These are phyloP conservation scores for Tanypteryx hageni DNA, from an alignment of 2,888 invertebrate genomes.

Conservation along the genomic window DNA sequence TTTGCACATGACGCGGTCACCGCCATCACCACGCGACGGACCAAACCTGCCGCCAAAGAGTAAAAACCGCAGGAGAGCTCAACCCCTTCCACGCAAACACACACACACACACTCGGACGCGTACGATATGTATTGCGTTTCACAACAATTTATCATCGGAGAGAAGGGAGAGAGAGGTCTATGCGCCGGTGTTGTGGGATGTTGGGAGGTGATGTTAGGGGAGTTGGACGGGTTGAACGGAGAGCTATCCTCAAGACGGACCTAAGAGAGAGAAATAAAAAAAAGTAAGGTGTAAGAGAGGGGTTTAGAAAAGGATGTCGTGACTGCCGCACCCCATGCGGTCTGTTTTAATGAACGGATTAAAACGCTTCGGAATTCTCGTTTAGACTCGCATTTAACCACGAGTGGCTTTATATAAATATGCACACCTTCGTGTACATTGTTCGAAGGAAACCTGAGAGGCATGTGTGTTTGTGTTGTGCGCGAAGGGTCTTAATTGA, in stretches of 20 bases:
- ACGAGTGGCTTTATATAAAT: background rate
- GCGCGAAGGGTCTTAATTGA: constrained; percentile 2
- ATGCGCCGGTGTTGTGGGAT: background rate
- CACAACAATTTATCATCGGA: constrained; percentile 54
- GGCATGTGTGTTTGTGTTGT: background rate
- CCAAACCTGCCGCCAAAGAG: background rate
- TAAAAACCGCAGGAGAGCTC: background rate
- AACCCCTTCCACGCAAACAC: background rate
- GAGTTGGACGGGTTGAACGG: background rate
- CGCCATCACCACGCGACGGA: constrained; percentile 7
- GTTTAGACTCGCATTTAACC: constrained; percentile 35
- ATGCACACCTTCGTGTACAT: background rate
- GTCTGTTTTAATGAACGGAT: constrained; percentile 52
- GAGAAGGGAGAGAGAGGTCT: background rate
- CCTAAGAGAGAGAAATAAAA: background rate
- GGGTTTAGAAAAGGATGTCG: constrained; percentile 40
- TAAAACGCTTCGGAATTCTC: constrained; percentile 47
- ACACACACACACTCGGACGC: background rate
- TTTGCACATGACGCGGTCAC: background rate
- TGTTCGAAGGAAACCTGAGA: background rate
- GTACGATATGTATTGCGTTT: constrained; percentile 51
- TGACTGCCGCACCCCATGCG: constrained; percentile 41
- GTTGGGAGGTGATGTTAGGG: background rate
- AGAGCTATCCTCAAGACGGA: background rate
- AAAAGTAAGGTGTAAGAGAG: constrained; percentile 9